Evolutionary conservation across 2,797 vertebrate genomes (phyloP).

Genomic region (Thripadectes ignobilis): DNA sequence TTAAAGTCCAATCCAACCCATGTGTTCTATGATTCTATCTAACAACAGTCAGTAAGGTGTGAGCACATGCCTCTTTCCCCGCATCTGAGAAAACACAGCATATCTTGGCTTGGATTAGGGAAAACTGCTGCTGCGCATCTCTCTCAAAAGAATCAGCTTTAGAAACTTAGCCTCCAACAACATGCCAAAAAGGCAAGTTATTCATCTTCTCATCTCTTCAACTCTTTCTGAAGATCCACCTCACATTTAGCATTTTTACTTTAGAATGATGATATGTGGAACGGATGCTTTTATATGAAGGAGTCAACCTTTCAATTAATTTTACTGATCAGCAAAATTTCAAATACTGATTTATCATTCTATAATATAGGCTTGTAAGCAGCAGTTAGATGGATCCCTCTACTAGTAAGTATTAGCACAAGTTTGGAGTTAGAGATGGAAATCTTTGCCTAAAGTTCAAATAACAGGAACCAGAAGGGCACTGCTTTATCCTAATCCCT

Average conservation of each 20-base stretch:
- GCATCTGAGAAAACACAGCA: not conserved
- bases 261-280: not conserved
- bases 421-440: not conserved
- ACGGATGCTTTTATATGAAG: not conserved
- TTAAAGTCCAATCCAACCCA: not conserved
- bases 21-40: not conserved
- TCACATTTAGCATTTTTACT: not conserved
- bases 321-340: not conserved
- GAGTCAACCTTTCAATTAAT: not conserved
- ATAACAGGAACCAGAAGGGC: not conserved
- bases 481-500: not conserved
- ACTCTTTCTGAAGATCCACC: not conserved
- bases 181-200: not conserved
- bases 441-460: not conserved
- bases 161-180: not conserved
- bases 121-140: not conserved
- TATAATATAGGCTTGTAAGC: not conserved
- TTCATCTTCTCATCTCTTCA: not conserved
- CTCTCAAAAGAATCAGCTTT: not conserved
- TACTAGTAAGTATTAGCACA: not conserved
- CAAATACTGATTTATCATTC: not conserved
- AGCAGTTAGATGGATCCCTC: not conserved
- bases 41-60: not conserved
- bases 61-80: not conserved
- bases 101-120: not conserved